Evolutionary conservation across 1,140 invertebrate species (phyloP), one percentile per base, ranked within the genome.

Genomic region (Littorina saxatilis): DNA sequence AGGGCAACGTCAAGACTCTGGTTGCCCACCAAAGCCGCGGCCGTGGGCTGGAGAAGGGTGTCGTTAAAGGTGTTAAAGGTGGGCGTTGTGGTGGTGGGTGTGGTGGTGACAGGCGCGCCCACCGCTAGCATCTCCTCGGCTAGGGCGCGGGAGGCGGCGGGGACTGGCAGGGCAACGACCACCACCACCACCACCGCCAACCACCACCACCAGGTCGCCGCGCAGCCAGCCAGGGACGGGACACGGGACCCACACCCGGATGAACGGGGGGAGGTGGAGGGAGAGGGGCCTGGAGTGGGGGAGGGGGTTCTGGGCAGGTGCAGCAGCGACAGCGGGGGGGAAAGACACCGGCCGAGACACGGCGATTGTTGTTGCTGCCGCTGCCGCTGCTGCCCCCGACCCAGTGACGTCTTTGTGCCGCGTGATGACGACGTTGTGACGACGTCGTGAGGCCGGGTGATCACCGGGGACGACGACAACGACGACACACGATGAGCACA

Each of bases 351-450:
- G 4, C 66, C 32, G 39, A 11, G 20, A 23, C 66, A 40, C 66
- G 47, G 72, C 70, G 9, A n/a, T n/a, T 27, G 61, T n/a, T 66
- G 61, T 37, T 73, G 35, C 37, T 52, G 74, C 50, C 32, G 74
- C 27, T 58, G 74, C 23, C 50, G 74, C 74, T 58, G 74, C 74
- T 27, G 50, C 27, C 74, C 74, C 74, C 37, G 50, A 29, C 74
- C 74, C 74, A 11, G 74, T 52, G 74, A 55, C 32, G 43, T 55
- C 47, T 17, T 32, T 58, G 47, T 29, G 43, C 20, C 47, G 74
- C 74, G 74, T 58, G 74, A 76, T 76, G 74, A 58, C 74, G 74
- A 58, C 47, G 74, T 76, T 76, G 47, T 39, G 66, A 68, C 39
- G 66, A 68, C 66, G 66, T 68, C 66, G 58, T 29, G n/a, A 23